Evolutionary conservation across 2,888 invertebrate species (phyloP).

Genomic region (Apomyelois bistriatella): DNA sequence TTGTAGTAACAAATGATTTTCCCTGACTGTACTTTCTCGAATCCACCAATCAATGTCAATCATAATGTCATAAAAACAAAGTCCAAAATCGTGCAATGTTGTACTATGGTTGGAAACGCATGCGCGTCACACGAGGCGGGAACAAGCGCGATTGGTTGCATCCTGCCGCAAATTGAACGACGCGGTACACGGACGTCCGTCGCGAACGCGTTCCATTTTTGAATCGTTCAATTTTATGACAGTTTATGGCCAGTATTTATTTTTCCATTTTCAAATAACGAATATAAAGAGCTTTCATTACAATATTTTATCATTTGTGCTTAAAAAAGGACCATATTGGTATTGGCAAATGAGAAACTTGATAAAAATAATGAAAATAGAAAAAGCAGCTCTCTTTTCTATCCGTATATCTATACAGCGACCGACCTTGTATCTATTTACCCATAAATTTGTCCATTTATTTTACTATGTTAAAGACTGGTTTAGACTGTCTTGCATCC

Average conservation of each 20-base stretch:
- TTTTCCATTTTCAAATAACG: neutral
- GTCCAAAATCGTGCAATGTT: conserved; percentile 6
- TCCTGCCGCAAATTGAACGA: conserved; percentile 64
- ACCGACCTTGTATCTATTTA: too few relatives aligned
- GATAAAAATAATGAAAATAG: too few relatives aligned
- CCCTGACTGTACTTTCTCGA: neutral
- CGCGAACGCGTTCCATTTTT: conserved; percentile 33
- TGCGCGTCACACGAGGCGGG: conserved; percentile 44
- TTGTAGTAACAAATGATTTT: neutral
- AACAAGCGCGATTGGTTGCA: conserved; percentile 59
- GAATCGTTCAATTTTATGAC: conserved; percentile 14
- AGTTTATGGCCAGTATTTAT: neutral
- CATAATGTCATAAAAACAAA: neutral
- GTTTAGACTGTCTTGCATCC: too few relatives aligned
- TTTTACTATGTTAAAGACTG: too few relatives aligned
- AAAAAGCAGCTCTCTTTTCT: too few relatives aligned
- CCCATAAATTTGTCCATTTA: too few relatives aligned
- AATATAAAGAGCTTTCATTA: too few relatives aligned
- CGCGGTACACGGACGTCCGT: conserved; percentile 65
- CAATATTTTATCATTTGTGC: too few relatives aligned
- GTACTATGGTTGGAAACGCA: conserved; percentile 17
- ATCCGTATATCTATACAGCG: too few relatives aligned
- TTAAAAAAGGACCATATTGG: too few relatives aligned
- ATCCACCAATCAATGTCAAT: conserved; percentile 1
- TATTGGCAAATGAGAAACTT: too few relatives aligned